phyloP scores from a whole-genome alignment of 2,888 invertebrate species.

The Drosophila barbarae region DNA sequence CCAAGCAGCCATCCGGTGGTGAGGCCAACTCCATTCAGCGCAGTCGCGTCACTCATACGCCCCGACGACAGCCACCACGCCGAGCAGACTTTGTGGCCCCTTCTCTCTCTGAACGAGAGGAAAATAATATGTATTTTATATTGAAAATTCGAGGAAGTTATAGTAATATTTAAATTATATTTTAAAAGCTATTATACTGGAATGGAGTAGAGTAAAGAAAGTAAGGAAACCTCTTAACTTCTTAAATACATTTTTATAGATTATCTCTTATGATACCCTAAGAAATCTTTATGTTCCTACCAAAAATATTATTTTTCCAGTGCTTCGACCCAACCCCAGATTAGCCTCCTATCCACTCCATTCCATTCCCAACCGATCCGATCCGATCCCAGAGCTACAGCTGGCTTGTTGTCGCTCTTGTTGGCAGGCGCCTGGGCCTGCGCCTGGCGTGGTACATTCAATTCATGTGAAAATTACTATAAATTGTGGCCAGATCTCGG shows the following conservation, averaged over 20 bases:
- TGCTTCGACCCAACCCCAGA: slow-evolving; percentile 16
- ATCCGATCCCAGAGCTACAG: slow-evolving; percentile 21
- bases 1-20: neutral
- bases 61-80: slow-evolving; percentile 66
- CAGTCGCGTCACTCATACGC: slow-evolving; percentile 71
- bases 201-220: no score
- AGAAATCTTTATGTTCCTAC: neutral
- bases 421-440: slow-evolving; percentile 62
- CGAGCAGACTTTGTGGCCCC: slow-evolving; percentile 57
- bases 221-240: neutral
- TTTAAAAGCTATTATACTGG: neutral
- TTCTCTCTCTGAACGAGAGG: slow-evolving; percentile 15
- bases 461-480: slow-evolving; percentile 76
- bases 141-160: neutral
- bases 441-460: slow-evolving; percentile 52
- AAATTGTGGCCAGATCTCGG: slow-evolving; percentile 60
- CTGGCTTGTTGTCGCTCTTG: slow-evolving; percentile 45
- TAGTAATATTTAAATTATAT: neutral
- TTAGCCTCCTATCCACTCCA: slow-evolving; percentile 6
- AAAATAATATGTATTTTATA: neutral
- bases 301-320: neutral
- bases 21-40: slow-evolving; percentile 27
- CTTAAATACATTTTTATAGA: neutral
- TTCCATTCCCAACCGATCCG: slow-evolving; percentile 13
- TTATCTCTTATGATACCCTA: neutral